Conservation (phyloP, 2,888 invertebrate genomes). For the Stenchaetothrips biformis region DNA sequence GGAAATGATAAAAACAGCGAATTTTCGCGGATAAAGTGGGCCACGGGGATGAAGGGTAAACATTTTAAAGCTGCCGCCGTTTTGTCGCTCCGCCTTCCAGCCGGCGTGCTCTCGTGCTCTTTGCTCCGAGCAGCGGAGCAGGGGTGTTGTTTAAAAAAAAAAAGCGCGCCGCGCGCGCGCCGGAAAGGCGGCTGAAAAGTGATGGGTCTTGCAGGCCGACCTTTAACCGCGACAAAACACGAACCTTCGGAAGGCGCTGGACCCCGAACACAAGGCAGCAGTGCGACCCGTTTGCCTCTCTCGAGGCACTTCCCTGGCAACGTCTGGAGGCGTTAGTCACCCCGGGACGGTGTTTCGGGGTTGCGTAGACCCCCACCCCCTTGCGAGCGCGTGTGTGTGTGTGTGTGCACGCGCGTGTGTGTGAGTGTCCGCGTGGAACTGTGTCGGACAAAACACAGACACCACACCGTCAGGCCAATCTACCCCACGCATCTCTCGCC, state of each 20-base stretch:
- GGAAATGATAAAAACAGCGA: slow-evolving; percentile 19
- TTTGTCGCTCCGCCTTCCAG: not conserved
- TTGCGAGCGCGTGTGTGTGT: not conserved
- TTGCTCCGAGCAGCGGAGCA: not conserved
- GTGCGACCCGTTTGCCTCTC: not conserved
- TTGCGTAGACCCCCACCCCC: not conserved
- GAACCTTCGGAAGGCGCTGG: not conserved
- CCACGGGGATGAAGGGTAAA: slow-evolving; percentile 19
- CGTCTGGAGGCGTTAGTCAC: too few relatives aligned
- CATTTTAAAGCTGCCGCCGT: slow-evolving; percentile 15
- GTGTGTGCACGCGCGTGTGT: not conserved
- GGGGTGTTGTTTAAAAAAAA: not conserved
- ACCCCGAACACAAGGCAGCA: not conserved
- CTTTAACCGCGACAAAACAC: not conserved
- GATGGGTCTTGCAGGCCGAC: not conserved
- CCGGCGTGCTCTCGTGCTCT: not conserved
- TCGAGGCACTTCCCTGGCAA: not conserved
- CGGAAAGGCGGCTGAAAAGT: not conserved
- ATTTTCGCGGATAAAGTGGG: slow-evolving; percentile 17
- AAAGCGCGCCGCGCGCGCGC: not conserved
- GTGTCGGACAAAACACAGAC: slow-evolving; percentile 9
- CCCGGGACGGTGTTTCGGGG: too few relatives aligned
- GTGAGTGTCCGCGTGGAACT: not conserved
- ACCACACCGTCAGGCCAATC: too few relatives aligned
- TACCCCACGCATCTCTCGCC: too few relatives aligned